A percentile compares a stretch with the other conserved stretches of the same genome.
phyloP scores from a whole-genome alignment of 2,113 vertebrate species.

The Falco punctatus region DNA sequence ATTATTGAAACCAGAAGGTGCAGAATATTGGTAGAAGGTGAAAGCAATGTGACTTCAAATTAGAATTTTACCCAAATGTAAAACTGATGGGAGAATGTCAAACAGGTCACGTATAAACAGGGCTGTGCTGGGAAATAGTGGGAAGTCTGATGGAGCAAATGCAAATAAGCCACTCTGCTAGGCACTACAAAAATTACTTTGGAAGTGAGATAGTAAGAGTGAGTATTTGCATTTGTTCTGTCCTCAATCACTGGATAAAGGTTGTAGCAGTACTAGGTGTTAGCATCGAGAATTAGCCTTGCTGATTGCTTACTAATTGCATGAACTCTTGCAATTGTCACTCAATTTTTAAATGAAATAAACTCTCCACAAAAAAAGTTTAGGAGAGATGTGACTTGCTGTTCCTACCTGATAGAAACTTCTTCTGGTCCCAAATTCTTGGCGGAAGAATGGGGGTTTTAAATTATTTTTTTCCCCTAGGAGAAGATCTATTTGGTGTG shows the following conservation, averaged over 20 bases:
- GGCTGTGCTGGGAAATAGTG: background rate
- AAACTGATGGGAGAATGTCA: constrained; percentile 25
- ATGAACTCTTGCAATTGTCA: background rate
- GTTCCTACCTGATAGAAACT: background rate
- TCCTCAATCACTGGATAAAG: background rate
- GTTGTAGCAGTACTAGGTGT: background rate
- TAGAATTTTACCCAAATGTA: constrained; percentile 6
- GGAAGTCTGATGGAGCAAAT: background rate
- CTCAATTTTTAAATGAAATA: background rate
- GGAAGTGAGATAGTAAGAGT: background rate
- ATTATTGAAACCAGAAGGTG: constrained; percentile 67
- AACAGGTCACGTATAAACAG: background rate
- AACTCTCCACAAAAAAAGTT: background rate
- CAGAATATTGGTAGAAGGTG: constrained; percentile 56
- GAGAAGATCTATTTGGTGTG: background rate
- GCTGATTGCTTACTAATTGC: background rate
- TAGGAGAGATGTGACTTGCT: background rate
- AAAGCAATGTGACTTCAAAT: constrained; percentile 47
- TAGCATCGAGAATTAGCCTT: background rate
- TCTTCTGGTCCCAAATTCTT: background rate
- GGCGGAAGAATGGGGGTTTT: background rate
- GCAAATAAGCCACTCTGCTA: background rate
- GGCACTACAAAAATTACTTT: background rate
- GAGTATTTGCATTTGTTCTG: background rate
- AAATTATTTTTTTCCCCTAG: background rate